These are phyloP conservation scores for Calephelis perditalis DNA, from an alignment of 2,888 invertebrate species.

Conservation along the genomic window DNA sequence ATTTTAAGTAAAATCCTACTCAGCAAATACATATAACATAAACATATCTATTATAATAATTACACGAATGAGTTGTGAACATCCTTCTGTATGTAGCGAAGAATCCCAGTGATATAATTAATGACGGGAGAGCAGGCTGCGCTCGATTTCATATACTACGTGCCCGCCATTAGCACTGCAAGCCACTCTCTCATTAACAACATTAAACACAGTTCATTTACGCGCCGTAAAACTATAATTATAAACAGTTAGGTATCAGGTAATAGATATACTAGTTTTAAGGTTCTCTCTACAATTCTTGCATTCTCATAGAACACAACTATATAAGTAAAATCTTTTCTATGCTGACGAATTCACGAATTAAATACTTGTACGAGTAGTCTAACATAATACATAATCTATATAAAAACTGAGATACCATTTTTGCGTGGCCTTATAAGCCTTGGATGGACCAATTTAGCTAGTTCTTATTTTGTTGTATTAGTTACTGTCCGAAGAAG, in stretches of 20 bases:
- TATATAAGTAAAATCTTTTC: too few species aligned
- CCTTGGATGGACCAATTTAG: too few species aligned
- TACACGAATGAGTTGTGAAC: slow-evolving; percentile 6
- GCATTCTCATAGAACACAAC: too few species aligned
- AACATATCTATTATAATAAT: slow-evolving; percentile 4
- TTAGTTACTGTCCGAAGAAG: too few species aligned
- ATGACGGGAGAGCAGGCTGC: slow-evolving; percentile 24
- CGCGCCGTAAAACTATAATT: slow-evolving; percentile 52
- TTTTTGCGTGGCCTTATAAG: too few species aligned
- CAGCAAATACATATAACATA: not conserved
- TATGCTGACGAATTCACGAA: too few species aligned
- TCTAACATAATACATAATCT: too few species aligned
- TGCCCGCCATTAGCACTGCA: slow-evolving; percentile 59
- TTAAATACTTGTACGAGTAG: too few species aligned
- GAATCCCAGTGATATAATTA: slow-evolving; percentile 24
- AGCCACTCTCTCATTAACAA: slow-evolving; percentile 63
- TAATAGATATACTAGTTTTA: slow-evolving; percentile 50
- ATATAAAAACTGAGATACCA: too few species aligned
- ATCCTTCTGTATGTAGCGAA: slow-evolving; percentile 10
- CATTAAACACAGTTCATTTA: slow-evolving; percentile 63
- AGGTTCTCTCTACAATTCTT: too few species aligned
- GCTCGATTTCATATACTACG: slow-evolving; percentile 48
- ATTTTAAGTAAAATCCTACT: too few species aligned
- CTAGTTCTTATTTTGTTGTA: too few species aligned
- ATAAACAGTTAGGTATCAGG: slow-evolving; percentile 64